Base-by-base conservation (phyloP, 2,797 vertebrate genomes). In the Varecia variegata region DNA sequence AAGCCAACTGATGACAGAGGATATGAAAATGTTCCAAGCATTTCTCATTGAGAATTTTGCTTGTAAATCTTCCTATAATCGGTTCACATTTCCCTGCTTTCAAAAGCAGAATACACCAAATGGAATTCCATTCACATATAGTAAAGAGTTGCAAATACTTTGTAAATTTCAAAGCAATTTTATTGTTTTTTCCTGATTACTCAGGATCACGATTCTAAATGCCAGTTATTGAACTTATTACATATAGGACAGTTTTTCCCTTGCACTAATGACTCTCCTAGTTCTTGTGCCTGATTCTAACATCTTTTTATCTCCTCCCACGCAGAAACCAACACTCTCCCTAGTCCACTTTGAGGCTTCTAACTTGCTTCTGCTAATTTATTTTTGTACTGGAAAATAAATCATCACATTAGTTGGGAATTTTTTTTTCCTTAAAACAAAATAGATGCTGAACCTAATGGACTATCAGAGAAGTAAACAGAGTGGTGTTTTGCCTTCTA, bases 81-180 rank as follows among this genome's bases (percentile, higher is more conserved):
- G 1, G 8, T 70, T 87, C 47, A 43, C 17, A 54, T 92, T 85
- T 65, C 35, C 32, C 2, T 81, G 18, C 18, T n/a, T 91, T 81
- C 54, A 91, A 45, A 85, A n/a, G 23, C 62, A 74, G 52, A 70
- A 38, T 17, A 58, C 43, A 23, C 38, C n/a, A 58, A 45, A 35
- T 65, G 32, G 40, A 94, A 94, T 88, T 85, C 88, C 67, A 71
- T 56, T 88, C 52, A 20, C 45, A 32, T 68, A 5, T 43, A 76
- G 43, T 90, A 84, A 60, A 76, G 79, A 80, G 38, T n/a, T 88
- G 25, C 40, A 94, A 80, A 74, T 80, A 70, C 76, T 88, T 56
- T 79, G 40, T 85, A 67, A 68, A 83, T 87, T 94, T 94, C 71
- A 80, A 90, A 88, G 35, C 38, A 73, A 20, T 96, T 52, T 23